A percentile compares a stretch with the other conserved stretches of the same genome.
Evolutionary conservation across 2,888 invertebrate species (phyloP).

Genomic region (Cataglyphis rosenhaueri): DNA sequence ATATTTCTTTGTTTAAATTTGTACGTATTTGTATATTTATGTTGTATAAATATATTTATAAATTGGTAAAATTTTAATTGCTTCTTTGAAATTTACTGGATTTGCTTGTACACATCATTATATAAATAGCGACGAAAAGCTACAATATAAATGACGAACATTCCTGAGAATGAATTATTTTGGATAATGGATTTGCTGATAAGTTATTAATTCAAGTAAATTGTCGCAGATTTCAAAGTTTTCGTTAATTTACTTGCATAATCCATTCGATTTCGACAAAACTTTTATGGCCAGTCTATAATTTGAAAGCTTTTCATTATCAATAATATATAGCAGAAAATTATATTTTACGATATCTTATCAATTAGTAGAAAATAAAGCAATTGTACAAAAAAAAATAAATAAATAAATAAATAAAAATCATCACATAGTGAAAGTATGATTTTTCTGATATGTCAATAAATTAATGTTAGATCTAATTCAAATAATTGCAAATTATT

Average conservation of each 20-base stretch:
- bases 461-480: background rate
- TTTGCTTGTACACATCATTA: background rate
- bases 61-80: background rate
- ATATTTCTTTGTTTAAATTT: background rate
- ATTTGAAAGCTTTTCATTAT: constrained; percentile 23
- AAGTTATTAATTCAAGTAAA: constrained; percentile 37
- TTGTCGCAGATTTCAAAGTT: background rate
- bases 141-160: constrained; percentile 11
- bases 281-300: background rate
- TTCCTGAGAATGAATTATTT: constrained; percentile 9
- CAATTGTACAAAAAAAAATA: background rate
- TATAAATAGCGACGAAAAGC: background rate
- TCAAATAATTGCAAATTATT: background rate
- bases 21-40: background rate
- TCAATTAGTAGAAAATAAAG: background rate
- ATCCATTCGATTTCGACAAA: background rate
- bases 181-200: constrained; percentile 20
- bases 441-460: background rate
- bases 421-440: background rate
- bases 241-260: constrained; percentile 25
- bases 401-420: background rate
- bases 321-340: background rate
- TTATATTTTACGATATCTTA: constrained; percentile 4
- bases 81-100: background rate
- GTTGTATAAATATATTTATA: background rate